Evolutionary conservation across 2,888 invertebrate species (phyloP).

Genomic region (Bruchidius siliquastri): DNA sequence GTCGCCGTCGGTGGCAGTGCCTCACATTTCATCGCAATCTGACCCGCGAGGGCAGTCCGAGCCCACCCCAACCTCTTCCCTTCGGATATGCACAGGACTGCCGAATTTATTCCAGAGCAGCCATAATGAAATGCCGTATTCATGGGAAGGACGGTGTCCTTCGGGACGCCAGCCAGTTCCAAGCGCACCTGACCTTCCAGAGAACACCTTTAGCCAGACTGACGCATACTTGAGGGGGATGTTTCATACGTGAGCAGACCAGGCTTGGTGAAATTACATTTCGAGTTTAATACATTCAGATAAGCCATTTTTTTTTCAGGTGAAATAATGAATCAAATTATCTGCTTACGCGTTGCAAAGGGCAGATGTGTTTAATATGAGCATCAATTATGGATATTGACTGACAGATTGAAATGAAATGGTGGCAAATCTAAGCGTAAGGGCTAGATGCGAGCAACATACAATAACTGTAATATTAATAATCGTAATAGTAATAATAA

Average conservation of each 20-base stretch:
- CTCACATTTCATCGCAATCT: conserved; percentile 30
- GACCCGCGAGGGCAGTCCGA: conserved; percentile 44
- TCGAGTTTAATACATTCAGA: too few relatives aligned
- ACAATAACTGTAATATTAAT: too few relatives aligned
- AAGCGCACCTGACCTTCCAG: conserved; percentile 1
- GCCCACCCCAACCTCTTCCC: background rate
- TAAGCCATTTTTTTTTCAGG: too few relatives aligned
- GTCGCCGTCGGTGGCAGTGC: background rate
- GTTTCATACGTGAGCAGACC: background rate
- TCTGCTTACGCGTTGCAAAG: too few relatives aligned
- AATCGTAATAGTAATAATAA: too few relatives aligned
- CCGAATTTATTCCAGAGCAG: conserved; percentile 43
- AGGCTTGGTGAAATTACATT: background rate
- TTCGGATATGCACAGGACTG: conserved; percentile 9
- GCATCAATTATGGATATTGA: too few relatives aligned
- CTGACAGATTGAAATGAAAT: too few relatives aligned
- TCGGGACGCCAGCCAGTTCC: conserved; percentile 31
- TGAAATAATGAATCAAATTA: too few relatives aligned
- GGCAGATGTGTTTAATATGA: too few relatives aligned
- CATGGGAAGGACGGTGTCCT: conserved; percentile 41
- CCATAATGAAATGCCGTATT: conserved; percentile 49
- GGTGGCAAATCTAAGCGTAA: too few relatives aligned
- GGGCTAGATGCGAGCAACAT: too few relatives aligned
- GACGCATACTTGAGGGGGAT: background rate
- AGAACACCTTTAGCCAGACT: background rate